Evolutionary conservation across 2,797 vertebrate genomes (phyloP), one percentile per base, ranked within the genome.

Genomic region (Sus cebifrons): DNA sequence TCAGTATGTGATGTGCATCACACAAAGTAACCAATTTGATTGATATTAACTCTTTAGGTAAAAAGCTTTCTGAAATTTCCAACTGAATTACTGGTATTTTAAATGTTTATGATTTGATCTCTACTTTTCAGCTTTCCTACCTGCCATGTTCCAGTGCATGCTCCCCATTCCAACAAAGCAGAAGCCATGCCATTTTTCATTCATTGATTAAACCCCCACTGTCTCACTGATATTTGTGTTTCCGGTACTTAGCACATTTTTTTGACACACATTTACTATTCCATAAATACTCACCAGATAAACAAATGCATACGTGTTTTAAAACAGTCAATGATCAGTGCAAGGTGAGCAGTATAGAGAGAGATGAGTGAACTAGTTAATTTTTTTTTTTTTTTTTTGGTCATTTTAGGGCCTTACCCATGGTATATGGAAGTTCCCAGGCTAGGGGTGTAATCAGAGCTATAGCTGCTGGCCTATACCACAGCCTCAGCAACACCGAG

Each of bases 171-270:
- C 52, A 70, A 2, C 1, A 60, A 23, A 18, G 6, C 29, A 64
- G 15, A 11, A 91, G 20, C 9, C 52, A n/a, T 20, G 13, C 17
- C 27, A 25, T 36, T 68, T 68, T 90, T 40, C 6, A 32, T n/a
- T 88, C 18, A 58, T n/a, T 71, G 74, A 32, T 67, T 17, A 73
- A 84, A 21, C 29, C 60, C 27, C n/a, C 36, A 65, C 1, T 52
- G 18, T 75, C 60, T 54, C 36, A n/a, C 17, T 21, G 16, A 40
- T 10, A 12, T 90, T 86, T 52, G 11, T 49, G 64, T 73, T 86
- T 85, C 32, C 60, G 81, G 13, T 68, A 71, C 23, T 90, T 86
- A 92, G 10, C 21, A 67, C 21, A 67, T 36, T 90, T 87, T 87
- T 67, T 85, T 92, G 65, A 89, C 64, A 83, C 8, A 27, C 3